Conservation (phyloP, 2,888 invertebrate species). For the Tetrapedia diversipes region DNA sequence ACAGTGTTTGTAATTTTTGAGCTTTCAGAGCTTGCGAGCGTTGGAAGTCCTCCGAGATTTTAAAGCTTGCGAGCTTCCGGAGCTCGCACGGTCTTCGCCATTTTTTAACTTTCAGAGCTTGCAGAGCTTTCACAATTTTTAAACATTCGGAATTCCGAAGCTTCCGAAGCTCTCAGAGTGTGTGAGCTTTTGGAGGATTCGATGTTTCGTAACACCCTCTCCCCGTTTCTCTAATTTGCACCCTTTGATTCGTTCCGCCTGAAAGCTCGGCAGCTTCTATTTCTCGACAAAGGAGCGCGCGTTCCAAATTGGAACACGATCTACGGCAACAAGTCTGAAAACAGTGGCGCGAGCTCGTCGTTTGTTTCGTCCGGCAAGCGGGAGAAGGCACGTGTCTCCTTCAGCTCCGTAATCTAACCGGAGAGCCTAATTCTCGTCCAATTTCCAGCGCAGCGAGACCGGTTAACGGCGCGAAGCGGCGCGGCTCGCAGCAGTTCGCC, state of each 20-base stretch:
- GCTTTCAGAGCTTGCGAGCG: too few relatives aligned
- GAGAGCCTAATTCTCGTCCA: constrained; percentile 75
- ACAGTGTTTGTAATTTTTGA: too few relatives aligned
- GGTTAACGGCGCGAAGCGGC: constrained; percentile 53
- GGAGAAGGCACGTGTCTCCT: constrained; percentile 5
- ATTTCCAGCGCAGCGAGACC: constrained; percentile 69
- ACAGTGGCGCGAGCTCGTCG: not conserved
- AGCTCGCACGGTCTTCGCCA: too few relatives aligned
- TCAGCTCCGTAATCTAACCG: constrained; percentile 69
- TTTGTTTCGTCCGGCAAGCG: not conserved
- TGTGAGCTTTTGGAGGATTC: too few relatives aligned
- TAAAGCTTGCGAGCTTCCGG: too few relatives aligned
- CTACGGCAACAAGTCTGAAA: not conserved
- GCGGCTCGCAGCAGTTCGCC: constrained; percentile 63
- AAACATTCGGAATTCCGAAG: too few relatives aligned
- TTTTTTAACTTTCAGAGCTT: too few relatives aligned
- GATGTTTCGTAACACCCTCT: too few relatives aligned
- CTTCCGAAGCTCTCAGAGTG: too few relatives aligned
- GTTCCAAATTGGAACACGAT: not conserved
- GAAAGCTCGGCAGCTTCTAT: not conserved
- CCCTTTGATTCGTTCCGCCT: not conserved
- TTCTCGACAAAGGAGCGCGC: not conserved
- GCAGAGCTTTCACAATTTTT: too few relatives aligned
- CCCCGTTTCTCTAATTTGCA: too few relatives aligned
- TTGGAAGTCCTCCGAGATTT: too few relatives aligned